Base-by-base conservation (phyloP, 2,113 vertebrate species). In the Semnornis frantzii region DNA sequence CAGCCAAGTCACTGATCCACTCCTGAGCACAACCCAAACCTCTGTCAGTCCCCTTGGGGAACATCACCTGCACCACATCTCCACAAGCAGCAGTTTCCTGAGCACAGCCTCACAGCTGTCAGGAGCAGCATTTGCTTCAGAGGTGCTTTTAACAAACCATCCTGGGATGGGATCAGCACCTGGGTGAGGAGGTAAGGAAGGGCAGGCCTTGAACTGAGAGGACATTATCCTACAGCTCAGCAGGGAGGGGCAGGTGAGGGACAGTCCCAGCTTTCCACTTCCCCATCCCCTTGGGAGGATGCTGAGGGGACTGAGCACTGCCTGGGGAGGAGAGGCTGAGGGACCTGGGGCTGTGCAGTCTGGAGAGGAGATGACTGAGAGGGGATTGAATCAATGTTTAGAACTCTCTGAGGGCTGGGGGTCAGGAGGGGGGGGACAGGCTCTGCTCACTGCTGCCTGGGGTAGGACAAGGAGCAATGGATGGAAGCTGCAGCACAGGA, bases 161-260 rank as follows among this genome's bases (percentile, higher is more conserved):
- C 34, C 42, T 50, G 84, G 31, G 52, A 79, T 64, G 89, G 89
- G 93, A 89, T 79, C 60, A 74, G 21, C 39, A 34, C 64, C 72
- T 5, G 1, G 1, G 18, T 66, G 20, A 19, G 30, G 30, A 42
- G n/a, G 31, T 37, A 19, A 46, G 37, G 66, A 44, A 64, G 42
- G 77, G 30, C 60, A 28, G 55, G 4, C n/a, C 18, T 15, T 2
- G 24, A 54, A 12, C 2, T 31, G 70, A 72, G 73, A 77, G 57
- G n/a, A n/a, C 48, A 1, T 57, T 30, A 28, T 11, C 77, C 81
- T 12, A 34, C 37, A 31, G 63, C 87, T 20, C 33, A 34, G 81
- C n/a, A 25, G 42, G 18, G 19, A 30, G 15, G 5, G 10, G 60
- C 33, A 48, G 42, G 12, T 13, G 16, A 10, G 54, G 39, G 31